Percentiles rank a stretch among this genome's conserved stretches.
Conservation (phyloP, 2,888 invertebrate species). For the Listrodromus nycthemerus region DNA sequence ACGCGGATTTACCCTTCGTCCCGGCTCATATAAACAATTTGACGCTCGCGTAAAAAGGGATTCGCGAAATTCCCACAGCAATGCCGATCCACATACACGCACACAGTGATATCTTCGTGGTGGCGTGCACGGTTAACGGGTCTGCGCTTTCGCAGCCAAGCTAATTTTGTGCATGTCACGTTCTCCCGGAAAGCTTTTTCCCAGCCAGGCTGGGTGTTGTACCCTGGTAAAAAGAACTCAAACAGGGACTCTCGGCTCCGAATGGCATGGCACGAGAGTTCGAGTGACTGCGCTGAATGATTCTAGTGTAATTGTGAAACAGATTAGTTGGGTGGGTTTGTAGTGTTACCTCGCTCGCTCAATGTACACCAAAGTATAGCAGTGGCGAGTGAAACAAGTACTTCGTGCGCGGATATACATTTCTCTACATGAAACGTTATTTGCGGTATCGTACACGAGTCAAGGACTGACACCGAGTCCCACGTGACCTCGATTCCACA, state of each 20-base stretch:
- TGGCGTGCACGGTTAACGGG: constrained; percentile 48
- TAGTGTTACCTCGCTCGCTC: not conserved
- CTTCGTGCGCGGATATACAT: constrained; percentile 19
- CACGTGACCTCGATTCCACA: constrained; percentile 49
- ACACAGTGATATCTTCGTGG: constrained; percentile 41
- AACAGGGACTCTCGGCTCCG: constrained; percentile 23
- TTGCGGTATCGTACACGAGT: constrained; percentile 6
- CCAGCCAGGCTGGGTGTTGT: constrained; percentile 13
- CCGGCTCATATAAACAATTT: constrained; percentile 23
- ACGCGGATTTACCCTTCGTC: not conserved
- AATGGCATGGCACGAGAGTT: constrained; percentile 50
- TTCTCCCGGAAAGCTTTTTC: constrained; percentile 48
- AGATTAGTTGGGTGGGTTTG: constrained; percentile 36
- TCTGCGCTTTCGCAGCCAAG: constrained; percentile 55
- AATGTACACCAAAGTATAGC: not conserved
- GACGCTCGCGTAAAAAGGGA: constrained; percentile 15
- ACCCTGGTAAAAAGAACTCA: constrained; percentile 38
- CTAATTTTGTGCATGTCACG: constrained; percentile 69
- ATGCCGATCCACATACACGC: constrained; percentile 5
- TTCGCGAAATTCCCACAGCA: constrained; percentile 22
- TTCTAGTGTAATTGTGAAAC: constrained; percentile 54
- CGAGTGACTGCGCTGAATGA: constrained; percentile 47
- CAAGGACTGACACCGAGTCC: constrained; percentile 42
- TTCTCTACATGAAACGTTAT: constrained; percentile 18
- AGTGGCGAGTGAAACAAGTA: constrained; percentile 25